phyloP scores from a whole-genome alignment of 2,797 vertebrate species.

The Macroramphosus scolopax region DNA sequence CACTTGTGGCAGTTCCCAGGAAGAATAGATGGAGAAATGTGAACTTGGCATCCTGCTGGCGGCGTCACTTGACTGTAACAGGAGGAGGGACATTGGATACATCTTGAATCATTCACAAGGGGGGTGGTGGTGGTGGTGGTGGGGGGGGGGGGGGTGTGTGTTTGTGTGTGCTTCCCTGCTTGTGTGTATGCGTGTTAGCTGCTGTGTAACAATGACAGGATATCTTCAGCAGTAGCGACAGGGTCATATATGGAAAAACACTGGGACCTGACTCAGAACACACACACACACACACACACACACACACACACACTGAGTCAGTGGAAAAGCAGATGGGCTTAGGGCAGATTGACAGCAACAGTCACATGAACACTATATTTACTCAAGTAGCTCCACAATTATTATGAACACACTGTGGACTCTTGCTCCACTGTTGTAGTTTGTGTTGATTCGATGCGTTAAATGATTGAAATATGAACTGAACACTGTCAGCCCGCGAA shows the following conservation, averaged over 20 bases:
- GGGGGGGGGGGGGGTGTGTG: no score
- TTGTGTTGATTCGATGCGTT: no score
- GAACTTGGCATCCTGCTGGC: conserved; percentile 47
- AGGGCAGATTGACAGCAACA: conserved; percentile 20
- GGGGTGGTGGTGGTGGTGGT: neutral
- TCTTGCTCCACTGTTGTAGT: neutral
- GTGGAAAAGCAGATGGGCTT: conserved; percentile 40
- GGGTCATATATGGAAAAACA: conserved; percentile 61
- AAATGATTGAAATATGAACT: neutral
- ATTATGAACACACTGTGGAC: neutral
- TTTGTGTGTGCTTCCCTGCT: conserved; percentile 3
- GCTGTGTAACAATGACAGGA: conserved; percentile 73
- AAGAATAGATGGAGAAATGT: conserved; percentile 58
- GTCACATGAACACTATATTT: conserved; percentile 13
- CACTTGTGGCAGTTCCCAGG: conserved; percentile 47
- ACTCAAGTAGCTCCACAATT: neutral
- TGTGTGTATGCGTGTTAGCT: conserved; percentile 9
- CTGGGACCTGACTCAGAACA: conserved; percentile 36
- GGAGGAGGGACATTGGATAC: conserved; percentile 62
- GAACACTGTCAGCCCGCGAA: neutral
- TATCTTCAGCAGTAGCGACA: conserved; percentile 45
- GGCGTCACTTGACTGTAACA: conserved; percentile 62
- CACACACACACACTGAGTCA: conserved; percentile 34
- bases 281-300: conserved; percentile 20
- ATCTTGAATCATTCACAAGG: conserved; percentile 72